Evolutionary conservation across 2,888 invertebrate species (phyloP).

Genomic region (Nemoura dubitans): DNA sequence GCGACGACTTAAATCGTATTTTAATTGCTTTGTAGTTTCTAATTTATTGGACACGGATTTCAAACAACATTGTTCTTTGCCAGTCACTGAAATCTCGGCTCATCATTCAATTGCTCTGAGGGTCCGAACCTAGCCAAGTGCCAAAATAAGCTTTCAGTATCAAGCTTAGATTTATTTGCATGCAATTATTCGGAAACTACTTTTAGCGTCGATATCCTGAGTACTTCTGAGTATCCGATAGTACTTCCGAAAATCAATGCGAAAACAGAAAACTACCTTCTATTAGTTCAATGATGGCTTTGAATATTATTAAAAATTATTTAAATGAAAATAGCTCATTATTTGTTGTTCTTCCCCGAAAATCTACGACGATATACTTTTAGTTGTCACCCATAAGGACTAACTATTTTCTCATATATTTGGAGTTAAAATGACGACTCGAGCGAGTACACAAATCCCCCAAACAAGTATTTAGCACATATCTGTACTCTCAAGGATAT

Average conservation of each 20-base stretch:
- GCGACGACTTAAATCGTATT: slow-evolving; percentile 13
- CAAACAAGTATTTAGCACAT: not conserved
- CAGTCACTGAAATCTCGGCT: slow-evolving; percentile 10
- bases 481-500: not conserved
- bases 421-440: too few species aligned
- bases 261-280: too few species aligned
- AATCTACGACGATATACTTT: too few species aligned
- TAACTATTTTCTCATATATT: too few species aligned
- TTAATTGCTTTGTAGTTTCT: slow-evolving; percentile 1
- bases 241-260: too few species aligned
- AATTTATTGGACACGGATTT: slow-evolving; percentile 14
- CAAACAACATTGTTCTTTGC: slow-evolving; percentile 27
- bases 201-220: not conserved
- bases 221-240: too few species aligned
- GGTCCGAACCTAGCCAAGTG: not conserved
- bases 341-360: too few species aligned
- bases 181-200: not conserved
- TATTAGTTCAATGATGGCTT: too few species aligned
- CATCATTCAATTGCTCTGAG: not conserved
- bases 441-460: too few species aligned
- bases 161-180: not conserved
- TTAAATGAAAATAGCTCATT: too few species aligned
- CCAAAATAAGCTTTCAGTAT: slow-evolving; percentile 13
- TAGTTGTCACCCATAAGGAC: too few species aligned
- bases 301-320: too few species aligned